These are phyloP conservation scores for Pelvicachromis taeniatus DNA, from an alignment of 2,113 vertebrate species.

Conservation along the genomic window DNA sequence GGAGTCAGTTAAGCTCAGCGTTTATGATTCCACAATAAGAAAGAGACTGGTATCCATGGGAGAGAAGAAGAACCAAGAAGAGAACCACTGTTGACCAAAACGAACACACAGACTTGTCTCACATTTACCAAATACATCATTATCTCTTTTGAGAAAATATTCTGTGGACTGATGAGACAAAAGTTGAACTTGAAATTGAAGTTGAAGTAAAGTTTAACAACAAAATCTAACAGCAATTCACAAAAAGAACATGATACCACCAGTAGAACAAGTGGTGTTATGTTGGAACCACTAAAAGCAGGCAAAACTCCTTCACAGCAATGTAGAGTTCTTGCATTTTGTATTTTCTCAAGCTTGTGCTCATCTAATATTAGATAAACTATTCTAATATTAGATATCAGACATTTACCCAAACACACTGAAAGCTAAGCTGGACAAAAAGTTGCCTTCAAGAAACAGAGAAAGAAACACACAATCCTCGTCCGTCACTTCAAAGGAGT, in stretches of 20 bases:
- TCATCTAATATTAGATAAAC: background rate
- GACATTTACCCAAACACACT: background rate
- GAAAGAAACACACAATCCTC: background rate
- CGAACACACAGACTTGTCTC: fast-evolving
- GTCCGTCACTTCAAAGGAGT: background rate
- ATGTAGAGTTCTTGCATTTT: background rate
- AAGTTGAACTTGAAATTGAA: background rate
- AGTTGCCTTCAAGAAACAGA: background rate
- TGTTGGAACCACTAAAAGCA: background rate
- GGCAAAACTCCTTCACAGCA: background rate
- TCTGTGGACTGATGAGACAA: background rate
- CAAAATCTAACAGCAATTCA: background rate
- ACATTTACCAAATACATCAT: background rate
- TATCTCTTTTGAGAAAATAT: background rate
- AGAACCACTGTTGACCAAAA: background rate
- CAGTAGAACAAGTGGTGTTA: background rate
- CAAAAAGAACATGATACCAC: background rate
- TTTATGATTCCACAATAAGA: background rate
- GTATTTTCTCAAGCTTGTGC: background rate
- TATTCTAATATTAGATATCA: background rate
- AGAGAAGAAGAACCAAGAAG: background rate
- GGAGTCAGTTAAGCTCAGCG: background rate
- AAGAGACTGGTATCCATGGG: background rate
- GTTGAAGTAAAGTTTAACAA: background rate
- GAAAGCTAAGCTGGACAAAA: background rate